A percentile compares a stretch with the other conserved stretches of the same genome.
Conservation (phyloP, 2,797 vertebrate genomes). For the Xenentodon cancila region DNA sequence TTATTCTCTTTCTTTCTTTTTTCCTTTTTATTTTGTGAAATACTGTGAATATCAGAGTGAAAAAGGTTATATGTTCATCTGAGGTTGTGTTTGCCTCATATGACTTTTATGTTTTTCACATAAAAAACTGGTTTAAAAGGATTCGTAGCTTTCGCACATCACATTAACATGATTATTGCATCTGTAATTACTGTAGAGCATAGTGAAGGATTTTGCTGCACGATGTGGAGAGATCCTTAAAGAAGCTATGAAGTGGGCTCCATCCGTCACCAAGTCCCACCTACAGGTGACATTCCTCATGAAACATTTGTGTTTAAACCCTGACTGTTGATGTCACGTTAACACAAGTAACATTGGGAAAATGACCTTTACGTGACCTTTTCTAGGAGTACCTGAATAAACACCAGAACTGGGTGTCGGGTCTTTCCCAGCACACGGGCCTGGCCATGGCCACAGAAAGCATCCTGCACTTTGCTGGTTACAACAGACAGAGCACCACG, state of each 20-base stretch:
- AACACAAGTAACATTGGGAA: too few relatives aligned
- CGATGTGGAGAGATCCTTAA: slow-evolving; percentile 98
- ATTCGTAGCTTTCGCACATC: not conserved
- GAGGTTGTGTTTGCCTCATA: too few relatives aligned
- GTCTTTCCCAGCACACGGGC: slow-evolving; percentile 95
- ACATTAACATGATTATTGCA: too few relatives aligned
- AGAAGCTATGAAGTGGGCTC: slow-evolving; percentile 99
- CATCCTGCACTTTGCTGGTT: slow-evolving; percentile 94
- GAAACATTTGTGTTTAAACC: not conserved
- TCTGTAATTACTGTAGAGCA: slow-evolving; percentile 83
- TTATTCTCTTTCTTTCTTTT: too few relatives aligned
- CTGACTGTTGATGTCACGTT: not conserved
- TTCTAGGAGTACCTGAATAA: slow-evolving; percentile 95
- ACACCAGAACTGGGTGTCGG: slow-evolving; percentile 96
- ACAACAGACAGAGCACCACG: slow-evolving; percentile 94
- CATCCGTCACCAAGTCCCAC: slow-evolving; percentile 96
- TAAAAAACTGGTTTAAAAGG: not conserved
- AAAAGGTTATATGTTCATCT: too few relatives aligned
- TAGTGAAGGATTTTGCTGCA: slow-evolving; percentile 98
- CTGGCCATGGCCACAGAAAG: slow-evolving; percentile 98
- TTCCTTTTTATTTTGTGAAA: too few relatives aligned
- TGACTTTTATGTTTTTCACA: too few relatives aligned
- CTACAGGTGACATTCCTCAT: slow-evolving; percentile 1
- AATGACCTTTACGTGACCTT: too few relatives aligned
- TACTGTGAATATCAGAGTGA: too few relatives aligned